Evolutionary conservation across 2,888 invertebrate genomes (phyloP).

Genomic region (Argynnis bischoffii): DNA sequence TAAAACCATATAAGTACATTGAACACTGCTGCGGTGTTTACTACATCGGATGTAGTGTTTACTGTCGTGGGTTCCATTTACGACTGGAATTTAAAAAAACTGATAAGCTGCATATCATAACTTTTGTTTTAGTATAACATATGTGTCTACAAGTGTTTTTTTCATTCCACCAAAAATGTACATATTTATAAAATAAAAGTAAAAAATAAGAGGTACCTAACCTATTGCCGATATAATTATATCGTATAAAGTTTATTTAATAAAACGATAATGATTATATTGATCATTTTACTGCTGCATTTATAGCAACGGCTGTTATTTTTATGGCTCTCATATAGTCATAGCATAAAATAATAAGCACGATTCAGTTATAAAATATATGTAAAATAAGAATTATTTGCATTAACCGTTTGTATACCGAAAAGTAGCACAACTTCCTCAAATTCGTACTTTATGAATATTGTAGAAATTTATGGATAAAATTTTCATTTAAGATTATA

Average conservation of each 20-base stretch:
- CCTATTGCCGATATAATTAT: not conserved
- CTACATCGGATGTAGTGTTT: too few species aligned
- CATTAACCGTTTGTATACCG: conserved; percentile 14
- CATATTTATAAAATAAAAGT: not conserved
- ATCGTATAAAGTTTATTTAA: conserved; percentile 1
- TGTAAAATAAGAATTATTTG: conserved; percentile 12
- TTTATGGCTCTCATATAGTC: not conserved
- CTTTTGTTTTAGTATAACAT: too few species aligned
- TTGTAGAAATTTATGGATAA: not conserved
- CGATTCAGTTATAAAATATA: conserved; percentile 12
- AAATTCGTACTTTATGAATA: conserved; percentile 7
- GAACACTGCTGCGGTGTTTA: not conserved
- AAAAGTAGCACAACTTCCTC: conserved; percentile 6
- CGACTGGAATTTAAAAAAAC: too few species aligned
- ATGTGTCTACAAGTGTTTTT: too few species aligned
- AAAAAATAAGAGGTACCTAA: not conserved
- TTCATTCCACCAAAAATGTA: too few species aligned
- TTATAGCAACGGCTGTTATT: not conserved
- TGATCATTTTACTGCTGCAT: not conserved
- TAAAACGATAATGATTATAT: not conserved
- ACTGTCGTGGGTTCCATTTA: too few species aligned
- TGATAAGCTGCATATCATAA: too few species aligned
- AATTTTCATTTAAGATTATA: not conserved
- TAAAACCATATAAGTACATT: not conserved
- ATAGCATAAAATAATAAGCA: conserved; percentile 1